Evolutionary conservation across 1,140 invertebrate species (phyloP).

Genomic region (Leptinotarsa undecemlineata): DNA sequence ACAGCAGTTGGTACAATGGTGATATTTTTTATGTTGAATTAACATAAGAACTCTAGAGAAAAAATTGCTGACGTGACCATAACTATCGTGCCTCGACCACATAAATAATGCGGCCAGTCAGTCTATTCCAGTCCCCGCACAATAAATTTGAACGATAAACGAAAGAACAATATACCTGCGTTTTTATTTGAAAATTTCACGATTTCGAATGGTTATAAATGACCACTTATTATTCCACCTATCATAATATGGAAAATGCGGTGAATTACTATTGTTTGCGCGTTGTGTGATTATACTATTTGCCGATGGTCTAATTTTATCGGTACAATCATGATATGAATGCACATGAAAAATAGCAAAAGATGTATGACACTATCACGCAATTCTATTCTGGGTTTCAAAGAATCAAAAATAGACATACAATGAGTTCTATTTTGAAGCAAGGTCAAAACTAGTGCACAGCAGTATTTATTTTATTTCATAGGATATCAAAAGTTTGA

Average conservation of each 20-base stretch:
- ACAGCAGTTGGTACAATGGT: conserved; percentile 23
- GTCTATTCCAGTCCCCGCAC: conserved; percentile 39
- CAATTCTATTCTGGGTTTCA: too few relatives aligned
- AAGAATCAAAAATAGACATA: too few relatives aligned
- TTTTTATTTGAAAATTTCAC: conserved; percentile 43
- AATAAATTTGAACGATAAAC: conserved; percentile 44
- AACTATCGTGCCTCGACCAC: conserved; percentile 39
- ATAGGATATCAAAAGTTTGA: too few relatives aligned
- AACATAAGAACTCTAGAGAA: conserved; percentile 39
- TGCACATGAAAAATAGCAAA: too few relatives aligned
- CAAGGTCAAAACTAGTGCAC: too few relatives aligned
- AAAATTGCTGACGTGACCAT: conserved; percentile 38
- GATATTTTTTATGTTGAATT: conserved; percentile 34
- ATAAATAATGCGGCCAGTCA: conserved; percentile 39
- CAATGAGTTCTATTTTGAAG: too few relatives aligned
- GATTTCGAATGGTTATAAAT: conserved; percentile 35
- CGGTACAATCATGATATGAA: too few relatives aligned
- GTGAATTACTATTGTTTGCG: background rate
- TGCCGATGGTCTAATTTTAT: too few relatives aligned
- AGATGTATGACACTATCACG: too few relatives aligned
- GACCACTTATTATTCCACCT: conserved; percentile 33
- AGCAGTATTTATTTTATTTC: too few relatives aligned
- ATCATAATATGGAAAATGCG: background rate
- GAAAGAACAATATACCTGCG: conserved; percentile 41
- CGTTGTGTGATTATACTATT: too few relatives aligned